Evolutionary conservation across 2,797 vertebrate species (phyloP).

Genomic region (Epinephelus malabaricus): DNA sequence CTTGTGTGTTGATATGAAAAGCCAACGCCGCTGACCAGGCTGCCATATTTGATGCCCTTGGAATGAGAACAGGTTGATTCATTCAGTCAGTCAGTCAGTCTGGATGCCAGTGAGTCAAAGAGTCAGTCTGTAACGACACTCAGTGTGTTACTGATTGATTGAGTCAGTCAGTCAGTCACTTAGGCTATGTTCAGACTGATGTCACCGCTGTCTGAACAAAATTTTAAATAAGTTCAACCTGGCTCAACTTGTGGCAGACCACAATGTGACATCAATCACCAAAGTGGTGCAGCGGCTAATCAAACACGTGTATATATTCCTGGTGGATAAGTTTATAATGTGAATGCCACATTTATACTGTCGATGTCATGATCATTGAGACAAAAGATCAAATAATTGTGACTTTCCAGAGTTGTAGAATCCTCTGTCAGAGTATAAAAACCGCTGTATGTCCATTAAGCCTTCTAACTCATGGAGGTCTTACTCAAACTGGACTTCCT

Average conservation of each 20-base stretch:
- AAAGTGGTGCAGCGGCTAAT: not conserved
- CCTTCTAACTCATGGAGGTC: too few species aligned
- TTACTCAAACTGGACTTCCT: not conserved
- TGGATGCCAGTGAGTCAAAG: not conserved
- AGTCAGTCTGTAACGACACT: not conserved
- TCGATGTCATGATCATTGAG: too few species aligned
- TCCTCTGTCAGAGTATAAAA: not conserved
- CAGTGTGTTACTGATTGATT: not conserved
- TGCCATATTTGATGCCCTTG: too few species aligned
- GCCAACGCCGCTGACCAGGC: too few species aligned
- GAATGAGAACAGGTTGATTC: not conserved
- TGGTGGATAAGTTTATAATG: not conserved
- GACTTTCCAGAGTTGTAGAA: not conserved
- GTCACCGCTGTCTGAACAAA: too few species aligned
- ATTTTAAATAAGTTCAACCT: too few species aligned
- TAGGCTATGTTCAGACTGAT: not conserved
- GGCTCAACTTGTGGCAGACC: too few species aligned
- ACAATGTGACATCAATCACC: too few species aligned
- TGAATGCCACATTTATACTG: not conserved
- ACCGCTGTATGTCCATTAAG: not conserved
- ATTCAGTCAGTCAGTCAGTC: not conserved
- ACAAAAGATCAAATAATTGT: not conserved
- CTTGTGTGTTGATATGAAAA: too few species aligned
- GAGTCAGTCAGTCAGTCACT: not conserved
- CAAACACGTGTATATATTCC: not conserved